phyloP scores from a whole-genome alignment of 2,888 invertebrate genomes.

The Drosophila kanekoi region DNA sequence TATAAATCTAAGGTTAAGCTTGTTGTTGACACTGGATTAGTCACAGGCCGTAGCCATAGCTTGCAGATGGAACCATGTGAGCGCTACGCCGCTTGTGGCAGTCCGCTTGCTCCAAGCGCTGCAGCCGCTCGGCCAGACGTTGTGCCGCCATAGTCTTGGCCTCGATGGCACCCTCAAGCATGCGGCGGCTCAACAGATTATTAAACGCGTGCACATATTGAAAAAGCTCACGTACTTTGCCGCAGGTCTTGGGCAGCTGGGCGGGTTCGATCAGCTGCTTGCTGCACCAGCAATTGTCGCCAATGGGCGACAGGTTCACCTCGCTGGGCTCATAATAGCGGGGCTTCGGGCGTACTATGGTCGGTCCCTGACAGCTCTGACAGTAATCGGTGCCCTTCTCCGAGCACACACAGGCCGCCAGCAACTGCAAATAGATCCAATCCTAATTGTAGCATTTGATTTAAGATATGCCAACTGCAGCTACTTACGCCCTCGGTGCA shows the following conservation, averaged over 20 bases:
- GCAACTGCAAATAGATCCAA: conserved; percentile 49
- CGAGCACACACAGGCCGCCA: conserved; percentile 81
- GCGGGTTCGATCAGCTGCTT: conserved; percentile 84
- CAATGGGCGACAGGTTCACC: conserved; percentile 77
- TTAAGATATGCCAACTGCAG: no score
- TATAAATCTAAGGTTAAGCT: background rate
- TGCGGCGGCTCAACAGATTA: conserved; percentile 74
- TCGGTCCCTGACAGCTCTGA: conserved; percentile 62
- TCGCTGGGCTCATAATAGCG: conserved; percentile 63
- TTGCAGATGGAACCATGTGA: conserved; percentile 25
- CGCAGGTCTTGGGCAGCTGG: conserved; percentile 77
- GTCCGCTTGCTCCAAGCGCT: conserved; percentile 63
- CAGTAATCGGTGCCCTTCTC: conserved; percentile 81
- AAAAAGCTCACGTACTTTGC: conserved; percentile 82
- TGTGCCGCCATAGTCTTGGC: conserved; percentile 69
- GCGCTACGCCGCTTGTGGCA: conserved; percentile 56
- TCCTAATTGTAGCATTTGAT: background rate
- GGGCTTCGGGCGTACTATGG: conserved; percentile 67
- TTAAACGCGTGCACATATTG: conserved; percentile 77
- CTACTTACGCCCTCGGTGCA: conserved; percentile 55
- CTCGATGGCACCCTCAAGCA: conserved; percentile 72
- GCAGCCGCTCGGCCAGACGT: conserved; percentile 73
- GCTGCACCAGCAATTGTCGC: conserved; percentile 84
- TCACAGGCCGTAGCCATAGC: conserved; percentile 46
- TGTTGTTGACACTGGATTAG: conserved; percentile 36